Evolutionary conservation across 1,140 invertebrate species (phyloP).

Genomic region (Coelopa frigida): DNA sequence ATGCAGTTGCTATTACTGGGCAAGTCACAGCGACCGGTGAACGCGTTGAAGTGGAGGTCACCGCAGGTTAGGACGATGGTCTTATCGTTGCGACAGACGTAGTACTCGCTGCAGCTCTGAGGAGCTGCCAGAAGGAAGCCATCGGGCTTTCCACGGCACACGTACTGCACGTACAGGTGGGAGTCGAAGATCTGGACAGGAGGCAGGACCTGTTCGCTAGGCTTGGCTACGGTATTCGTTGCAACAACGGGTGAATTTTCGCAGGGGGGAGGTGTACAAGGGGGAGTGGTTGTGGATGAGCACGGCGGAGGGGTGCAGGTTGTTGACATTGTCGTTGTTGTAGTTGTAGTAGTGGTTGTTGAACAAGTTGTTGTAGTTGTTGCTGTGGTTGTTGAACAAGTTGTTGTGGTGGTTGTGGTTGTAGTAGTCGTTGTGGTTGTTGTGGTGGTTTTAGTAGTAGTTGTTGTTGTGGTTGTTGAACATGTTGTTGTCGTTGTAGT

Average conservation of each 20-base stretch:
- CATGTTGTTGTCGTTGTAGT: background rate
- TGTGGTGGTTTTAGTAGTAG: background rate
- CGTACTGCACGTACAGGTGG: constrained; percentile 10
- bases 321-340: background rate
- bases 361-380: no score
- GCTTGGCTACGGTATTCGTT: background rate
- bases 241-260: background rate
- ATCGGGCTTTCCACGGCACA: constrained; percentile 30
- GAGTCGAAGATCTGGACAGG: background rate
- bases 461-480: background rate
- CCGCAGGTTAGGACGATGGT: constrained; percentile 31
- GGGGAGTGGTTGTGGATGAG: background rate
- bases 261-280: background rate
- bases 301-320: no score
- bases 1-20: constrained; percentile 34
- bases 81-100: constrained; percentile 31
- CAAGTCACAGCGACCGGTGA: constrained; percentile 37
- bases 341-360: background rate
- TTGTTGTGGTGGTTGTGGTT: background rate
- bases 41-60: constrained; percentile 29
- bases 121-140: constrained; percentile 35
- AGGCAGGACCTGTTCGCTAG: background rate
- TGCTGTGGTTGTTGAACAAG: background rate
- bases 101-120: constrained; percentile 36
- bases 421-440: background rate